These are phyloP conservation scores for Rhyacophila evoluta DNA, from an alignment of 2,888 invertebrate species.

Conservation along the genomic window DNA sequence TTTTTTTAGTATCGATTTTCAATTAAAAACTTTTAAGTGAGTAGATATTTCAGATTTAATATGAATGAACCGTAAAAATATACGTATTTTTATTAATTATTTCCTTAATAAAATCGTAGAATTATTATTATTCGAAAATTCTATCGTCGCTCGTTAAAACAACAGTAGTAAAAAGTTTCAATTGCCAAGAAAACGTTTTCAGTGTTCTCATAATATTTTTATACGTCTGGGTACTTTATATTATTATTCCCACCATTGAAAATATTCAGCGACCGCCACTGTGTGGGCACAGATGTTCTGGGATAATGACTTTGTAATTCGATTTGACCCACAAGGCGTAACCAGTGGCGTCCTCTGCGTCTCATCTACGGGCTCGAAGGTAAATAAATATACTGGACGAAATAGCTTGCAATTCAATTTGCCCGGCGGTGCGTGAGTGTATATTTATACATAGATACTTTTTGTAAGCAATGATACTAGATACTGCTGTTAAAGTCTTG, in stretches of 20 bases:
- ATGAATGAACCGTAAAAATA: no score
- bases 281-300: conserved; percentile 45
- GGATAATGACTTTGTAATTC: conserved; percentile 53
- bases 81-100: no score
- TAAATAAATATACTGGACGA: conserved; percentile 39
- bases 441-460: no score
- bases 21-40: no score
- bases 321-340: conserved; percentile 45
- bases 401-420: conserved; percentile 51
- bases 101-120: neutral
- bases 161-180: neutral
- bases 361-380: conserved; percentile 38
- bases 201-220: conserved; percentile 18
- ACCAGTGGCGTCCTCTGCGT: conserved; percentile 37
- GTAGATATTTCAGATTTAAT: no score
- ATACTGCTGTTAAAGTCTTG: neutral
- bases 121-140: neutral
- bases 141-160: neutral
- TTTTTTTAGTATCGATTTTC: no score
- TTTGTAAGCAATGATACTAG: neutral
- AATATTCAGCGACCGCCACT: neutral
- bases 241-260: neutral
- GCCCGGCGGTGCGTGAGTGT: neutral
- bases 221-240: no score
- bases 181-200: neutral